phyloP scores from a whole-genome alignment of 2,797 vertebrate species.

The Thalassophryne amazonica region DNA sequence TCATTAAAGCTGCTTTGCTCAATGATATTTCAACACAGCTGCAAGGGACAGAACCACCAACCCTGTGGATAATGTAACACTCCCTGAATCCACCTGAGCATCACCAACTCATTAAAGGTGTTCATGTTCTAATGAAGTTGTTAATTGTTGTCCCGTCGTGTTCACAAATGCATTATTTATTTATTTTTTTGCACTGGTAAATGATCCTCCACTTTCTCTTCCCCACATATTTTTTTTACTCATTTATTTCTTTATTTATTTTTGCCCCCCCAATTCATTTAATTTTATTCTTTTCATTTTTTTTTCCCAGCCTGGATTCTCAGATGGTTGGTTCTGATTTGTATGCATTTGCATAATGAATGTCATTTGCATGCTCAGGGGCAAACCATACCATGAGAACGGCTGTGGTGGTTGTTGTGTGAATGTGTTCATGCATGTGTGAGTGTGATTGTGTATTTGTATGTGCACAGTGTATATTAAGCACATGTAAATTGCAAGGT shows the following conservation, averaged over 20 bases:
- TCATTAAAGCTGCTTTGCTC: too few relatives aligned
- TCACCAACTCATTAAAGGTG: too few relatives aligned
- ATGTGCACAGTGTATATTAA: conserved; percentile 51
- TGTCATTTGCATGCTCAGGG: conserved; percentile 94
- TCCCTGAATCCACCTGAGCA: too few relatives aligned
- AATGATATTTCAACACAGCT: too few relatives aligned
- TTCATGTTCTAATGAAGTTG: conserved; percentile 1
- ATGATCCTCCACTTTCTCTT: conserved; percentile 24
- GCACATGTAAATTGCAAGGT: conserved; percentile 60
- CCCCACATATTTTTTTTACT: conserved; percentile 11
- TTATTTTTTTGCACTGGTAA: conserved; percentile 5
- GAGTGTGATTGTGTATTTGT: conserved; percentile 23
- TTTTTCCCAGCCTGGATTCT: conserved; percentile 78
- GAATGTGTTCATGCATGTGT: conserved; percentile 9
- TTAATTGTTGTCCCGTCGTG: conserved; percentile 17
- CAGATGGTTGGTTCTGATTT: conserved; percentile 94
- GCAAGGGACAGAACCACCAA: too few relatives aligned
- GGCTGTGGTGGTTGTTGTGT: conserved; percentile 72
- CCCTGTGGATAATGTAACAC: too few relatives aligned
- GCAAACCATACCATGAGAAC: conserved; percentile 88
- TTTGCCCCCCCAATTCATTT: conserved; percentile 53
- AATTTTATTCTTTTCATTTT: conserved; percentile 69
- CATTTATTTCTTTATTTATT: conserved; percentile 19
- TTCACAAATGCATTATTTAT: neutral
- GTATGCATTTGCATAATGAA: conserved; percentile 97